Conservation (phyloP, 2,888 invertebrate genomes). For the Cantharis rufa region DNA sequence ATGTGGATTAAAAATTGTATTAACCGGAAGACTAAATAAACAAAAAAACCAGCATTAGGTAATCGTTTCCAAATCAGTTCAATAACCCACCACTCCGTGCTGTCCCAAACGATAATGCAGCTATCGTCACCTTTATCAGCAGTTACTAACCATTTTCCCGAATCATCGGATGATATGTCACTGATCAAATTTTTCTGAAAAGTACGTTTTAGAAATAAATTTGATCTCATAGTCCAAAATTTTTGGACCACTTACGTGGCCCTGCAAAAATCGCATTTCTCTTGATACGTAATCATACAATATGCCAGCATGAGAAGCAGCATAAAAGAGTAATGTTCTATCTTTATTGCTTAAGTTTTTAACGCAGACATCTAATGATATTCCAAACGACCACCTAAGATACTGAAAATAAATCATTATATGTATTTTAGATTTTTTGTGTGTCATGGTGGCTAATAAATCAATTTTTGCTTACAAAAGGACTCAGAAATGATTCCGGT, state of each 20-base stretch:
- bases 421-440: too few species aligned
- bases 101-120: constrained; percentile 65
- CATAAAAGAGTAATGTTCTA: constrained; percentile 63
- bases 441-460: too few species aligned
- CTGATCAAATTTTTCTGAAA: constrained; percentile 56
- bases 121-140: constrained; percentile 64
- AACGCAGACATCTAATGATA: constrained; percentile 63
- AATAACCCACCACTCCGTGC: constrained; percentile 44
- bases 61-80: neutral
- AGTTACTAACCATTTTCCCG: constrained; percentile 64
- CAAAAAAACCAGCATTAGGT: neutral
- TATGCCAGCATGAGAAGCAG: constrained; percentile 66
- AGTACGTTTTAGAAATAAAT: neutral
- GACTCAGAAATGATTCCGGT: neutral
- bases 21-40: constrained; percentile 55
- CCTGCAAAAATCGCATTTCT: constrained; percentile 66
- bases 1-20: constrained; percentile 62
- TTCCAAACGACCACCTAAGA: constrained; percentile 67
- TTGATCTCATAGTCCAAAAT: neutral
- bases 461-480: constrained; percentile 5
- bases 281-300: constrained; percentile 67
- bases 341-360: constrained; percentile 63
- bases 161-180: constrained; percentile 57
- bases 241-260: constrained; percentile 63
- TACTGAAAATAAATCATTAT: constrained; percentile 55